Base-by-base conservation (phyloP, 2,888 invertebrate genomes). In the Oscheius sp. region DNA sequence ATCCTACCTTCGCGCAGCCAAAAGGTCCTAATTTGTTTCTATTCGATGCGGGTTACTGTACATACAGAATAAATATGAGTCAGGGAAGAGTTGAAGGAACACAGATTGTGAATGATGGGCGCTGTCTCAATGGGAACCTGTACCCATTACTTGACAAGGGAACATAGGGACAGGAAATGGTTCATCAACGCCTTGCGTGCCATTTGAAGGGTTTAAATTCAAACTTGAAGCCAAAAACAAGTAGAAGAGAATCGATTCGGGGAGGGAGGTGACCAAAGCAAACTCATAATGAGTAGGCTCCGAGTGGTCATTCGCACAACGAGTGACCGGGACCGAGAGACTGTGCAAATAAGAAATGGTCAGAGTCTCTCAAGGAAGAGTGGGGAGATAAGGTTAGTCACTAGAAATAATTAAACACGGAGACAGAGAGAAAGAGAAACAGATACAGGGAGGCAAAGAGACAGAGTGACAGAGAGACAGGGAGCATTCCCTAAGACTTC, bases 221-320 rank as follows among this genome's bases (percentile, higher is more conserved):
- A 0, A 63, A 63, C 10, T 11, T 13, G 5, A 58, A 35, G 37
- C 7, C 35, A 7, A 60, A 60, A 35, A 11, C 35, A 37, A 60
- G 37, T 60, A n/a, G 60, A 21, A 21, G 21, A 60, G 5, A 60
- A 60, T 53, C 53, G 53, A 53, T 53, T 53, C 37, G 4, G 65
- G 7, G 42, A 42, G 7, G n/a, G 42, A 68, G 68, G 68, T 68
- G 68, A 68, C 53, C 55, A 68, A 55, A 68, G 55, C 68, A 68
- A 68, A 68, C 68, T 68, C 68, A 68, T 68, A 68, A 68, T 68
- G 68, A 68, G 68, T 55, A 68, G 55, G 68, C 68, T 55, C 53
- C 37, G 68, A 68, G 68, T 68, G 68, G 55, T 55, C 68, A 68
- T 68, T 68, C 68, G 68, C 68, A 68, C 37, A 21, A 7, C 3